Evolutionary conservation across 2,113 vertebrate species (phyloP).

Genomic region (Corapipo altera): DNA sequence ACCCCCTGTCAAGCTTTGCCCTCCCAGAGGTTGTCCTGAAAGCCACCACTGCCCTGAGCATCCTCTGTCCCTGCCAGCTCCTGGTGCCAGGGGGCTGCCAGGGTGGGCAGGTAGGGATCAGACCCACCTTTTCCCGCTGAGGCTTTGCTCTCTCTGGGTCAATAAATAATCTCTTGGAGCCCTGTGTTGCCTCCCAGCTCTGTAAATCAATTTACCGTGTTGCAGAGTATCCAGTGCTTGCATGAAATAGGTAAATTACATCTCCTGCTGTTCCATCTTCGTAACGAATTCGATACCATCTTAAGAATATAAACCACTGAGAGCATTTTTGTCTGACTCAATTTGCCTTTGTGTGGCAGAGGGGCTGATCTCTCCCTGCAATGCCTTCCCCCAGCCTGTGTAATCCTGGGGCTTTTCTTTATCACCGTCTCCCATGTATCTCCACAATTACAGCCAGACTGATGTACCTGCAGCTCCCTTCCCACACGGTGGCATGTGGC

Average conservation of each 20-base stretch:
- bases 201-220: neutral
- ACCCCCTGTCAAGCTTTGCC: neutral
- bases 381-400: neutral
- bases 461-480: neutral
- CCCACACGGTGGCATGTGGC: neutral
- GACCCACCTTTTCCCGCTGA: accelerated
- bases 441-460: neutral
- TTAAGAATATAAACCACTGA: neutral
- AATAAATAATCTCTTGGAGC: neutral
- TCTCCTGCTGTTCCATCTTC: neutral
- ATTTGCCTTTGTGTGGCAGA: neutral
- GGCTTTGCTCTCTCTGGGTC: neutral
- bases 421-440: accelerated
- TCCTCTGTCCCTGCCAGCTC: neutral
- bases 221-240: neutral
- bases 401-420: neutral
- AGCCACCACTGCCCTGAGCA: accelerated
- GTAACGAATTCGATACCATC: neutral
- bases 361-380: neutral
- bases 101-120: accelerated
- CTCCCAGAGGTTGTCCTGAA: neutral
- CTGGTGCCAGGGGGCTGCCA: accelerated
- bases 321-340: neutral
- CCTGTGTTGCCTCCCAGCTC: neutral
- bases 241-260: neutral